Conservation (phyloP, 2,888 invertebrate genomes). For the Linnaemya vulpina region DNA sequence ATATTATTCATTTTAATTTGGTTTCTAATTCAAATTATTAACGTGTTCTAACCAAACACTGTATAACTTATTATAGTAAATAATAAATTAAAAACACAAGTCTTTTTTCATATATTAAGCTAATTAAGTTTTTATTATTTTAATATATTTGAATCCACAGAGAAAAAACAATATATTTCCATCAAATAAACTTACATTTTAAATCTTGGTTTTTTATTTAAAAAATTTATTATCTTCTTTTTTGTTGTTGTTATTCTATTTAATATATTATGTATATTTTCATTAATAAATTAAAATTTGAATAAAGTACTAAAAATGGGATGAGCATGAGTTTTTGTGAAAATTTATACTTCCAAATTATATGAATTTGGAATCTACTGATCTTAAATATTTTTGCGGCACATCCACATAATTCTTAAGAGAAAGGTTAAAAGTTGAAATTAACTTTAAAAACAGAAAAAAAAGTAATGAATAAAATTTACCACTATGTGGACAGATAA, state of each 20-base stretch:
- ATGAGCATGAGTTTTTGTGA: not conserved
- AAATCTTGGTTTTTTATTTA: slow-evolving; percentile 51
- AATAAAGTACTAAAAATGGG: slow-evolving; percentile 45
- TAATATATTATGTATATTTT: slow-evolving; percentile 59
- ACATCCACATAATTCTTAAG: slow-evolving; percentile 2
- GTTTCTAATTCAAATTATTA: too few species aligned
- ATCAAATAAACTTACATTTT: slow-evolving; percentile 66
- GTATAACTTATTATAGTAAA: not conserved
- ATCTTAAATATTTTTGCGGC: not conserved
- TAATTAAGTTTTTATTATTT: slow-evolving; percentile 22
- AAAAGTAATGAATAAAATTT: not conserved
- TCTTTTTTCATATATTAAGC: slow-evolving; percentile 5
- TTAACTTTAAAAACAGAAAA: not conserved
- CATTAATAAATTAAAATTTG: slow-evolving; percentile 53
- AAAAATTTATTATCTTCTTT: slow-evolving; percentile 52
- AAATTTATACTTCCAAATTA: slow-evolving; percentile 46
- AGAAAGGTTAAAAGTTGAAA: slow-evolving; percentile 9
- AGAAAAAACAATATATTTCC: slow-evolving; percentile 53
- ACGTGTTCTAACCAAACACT: not conserved
- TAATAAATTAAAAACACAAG: slow-evolving; percentile 22
- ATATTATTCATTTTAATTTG: too few species aligned
- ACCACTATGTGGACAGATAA: not conserved
- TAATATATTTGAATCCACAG: slow-evolving; percentile 46
- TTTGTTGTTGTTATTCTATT: slow-evolving; percentile 46
- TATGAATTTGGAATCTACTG: slow-evolving; percentile 9